Evolutionary conservation across 2,888 invertebrate genomes (phyloP), one percentile per base, ranked within the genome.

Genomic region (Cheilosia variabilis): DNA sequence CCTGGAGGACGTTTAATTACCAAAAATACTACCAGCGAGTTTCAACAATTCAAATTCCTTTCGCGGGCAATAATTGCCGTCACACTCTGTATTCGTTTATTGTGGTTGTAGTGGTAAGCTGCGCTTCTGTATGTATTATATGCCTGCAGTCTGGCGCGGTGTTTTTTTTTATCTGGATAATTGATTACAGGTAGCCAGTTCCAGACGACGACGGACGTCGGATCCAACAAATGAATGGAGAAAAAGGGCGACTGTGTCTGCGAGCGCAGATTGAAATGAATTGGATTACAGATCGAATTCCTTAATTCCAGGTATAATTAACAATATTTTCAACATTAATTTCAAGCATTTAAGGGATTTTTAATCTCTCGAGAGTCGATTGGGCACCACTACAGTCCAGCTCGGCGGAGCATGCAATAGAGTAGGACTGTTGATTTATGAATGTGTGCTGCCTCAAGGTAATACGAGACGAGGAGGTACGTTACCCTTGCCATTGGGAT

Each of bases 261-360:
- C 53, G 52, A 60, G 50, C 43, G 53, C 10, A n/a, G 79, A 79
- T 76, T 76, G 62, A 84, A 84, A 84, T 84, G 84, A 84, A 84
- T 84, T 75, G 83, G 79, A 84, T 76, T 80, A 79, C 84, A 76
- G 75, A 84, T 80, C 75, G 79, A 79, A 84, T 84, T 84, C 84
- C 84, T 80, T 80, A 79, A 84, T 80, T 84, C 24, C 84, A 72
- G 81, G 76, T 71, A 81, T 86, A 81, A 81, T 86, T 80, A 86
- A 86, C 81, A 86, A 86, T 86, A 81, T 86, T 31, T 86, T 81
- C 84, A 80, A 80, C 80, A 76, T 86, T 72, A 76, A 77, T 86
- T 76, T 50, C 45, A 53, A 72, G 65, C 60, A 52, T 81, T 86
- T 77, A 81, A 77, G 76, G 86, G 72, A 66, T 73, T 73, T 57